phyloP scores from a whole-genome alignment of 2,113 vertebrate genomes.

The Pitta sordida region DNA sequence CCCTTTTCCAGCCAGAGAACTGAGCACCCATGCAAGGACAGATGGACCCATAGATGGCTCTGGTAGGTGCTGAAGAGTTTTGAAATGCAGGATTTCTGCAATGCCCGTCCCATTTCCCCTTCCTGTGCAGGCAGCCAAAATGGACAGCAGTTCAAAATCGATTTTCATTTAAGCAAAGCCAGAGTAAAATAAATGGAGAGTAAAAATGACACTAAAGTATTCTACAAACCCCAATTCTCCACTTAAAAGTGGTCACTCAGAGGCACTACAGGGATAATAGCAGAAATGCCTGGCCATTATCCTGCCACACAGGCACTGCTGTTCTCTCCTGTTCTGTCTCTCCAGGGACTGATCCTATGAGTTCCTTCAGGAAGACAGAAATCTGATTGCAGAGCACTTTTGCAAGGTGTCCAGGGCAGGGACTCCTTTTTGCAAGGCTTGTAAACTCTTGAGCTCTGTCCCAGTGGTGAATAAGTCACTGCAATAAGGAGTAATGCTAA shows the following conservation, averaged over 20 bases:
- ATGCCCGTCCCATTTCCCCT: background rate
- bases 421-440: background rate
- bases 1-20: background rate
- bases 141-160: background rate
- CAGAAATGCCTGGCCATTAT: background rate
- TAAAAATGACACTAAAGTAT: background rate
- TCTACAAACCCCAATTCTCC: background rate
- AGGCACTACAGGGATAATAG: background rate
- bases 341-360: background rate
- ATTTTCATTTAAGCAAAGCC: background rate
- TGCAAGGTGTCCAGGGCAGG: background rate
- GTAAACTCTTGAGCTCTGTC: background rate
- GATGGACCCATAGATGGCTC: background rate
- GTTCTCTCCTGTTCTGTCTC: background rate
- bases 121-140: background rate
- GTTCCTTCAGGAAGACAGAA: background rate
- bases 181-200: background rate
- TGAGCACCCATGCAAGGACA: background rate
- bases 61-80: background rate
- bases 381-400: background rate
- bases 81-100: background rate
- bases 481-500: background rate
- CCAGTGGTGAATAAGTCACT: background rate
- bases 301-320: background rate
- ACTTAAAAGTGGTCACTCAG: background rate